Evolutionary conservation across 2,113 vertebrate species (phyloP), one percentile per base, ranked within the genome.

Genomic region (Oceanites oceanicus): DNA sequence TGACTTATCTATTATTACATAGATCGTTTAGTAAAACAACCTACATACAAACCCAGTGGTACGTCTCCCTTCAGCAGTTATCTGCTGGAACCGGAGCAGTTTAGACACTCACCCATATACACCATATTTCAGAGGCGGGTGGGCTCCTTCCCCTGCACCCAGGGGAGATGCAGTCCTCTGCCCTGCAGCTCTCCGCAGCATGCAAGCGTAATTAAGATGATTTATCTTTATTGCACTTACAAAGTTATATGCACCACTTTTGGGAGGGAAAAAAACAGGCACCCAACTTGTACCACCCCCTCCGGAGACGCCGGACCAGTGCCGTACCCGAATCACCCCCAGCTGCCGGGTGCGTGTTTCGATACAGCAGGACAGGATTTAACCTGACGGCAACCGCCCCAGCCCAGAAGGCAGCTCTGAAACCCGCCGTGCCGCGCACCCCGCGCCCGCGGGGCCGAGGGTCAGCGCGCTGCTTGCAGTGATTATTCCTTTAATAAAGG

Each of bases 1-100:
- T 84, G 94, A 95, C 95, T 97, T 96, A 86, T 85, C 56, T 86
- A 96, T 96, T 97, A 96, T 87, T 96, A 97, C 86, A 30, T 44
- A 95, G 92, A 96, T 85, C 95, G 94, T 78, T 97, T 96, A 96
- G 95, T 97, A 94, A 94, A 97, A 96, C 96, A 95, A 92, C 92
- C 89, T 85, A 49, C 83, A 72, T 58, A 34, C 52, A 84, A 78
- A 84, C 66, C 83, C 86, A 62, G 61, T 19, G 63, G 36, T 76
- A 32, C 7, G 58, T 45, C 93, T 95, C 84, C 70, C 71, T 40
- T 74, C 84, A 66, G 88, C 77, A 91, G 49, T 9, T 27, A 47
- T 2, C 66, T 68, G 89, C 86, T 72, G 79, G 72, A 86, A 56
- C 25, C 1, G 6, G 44, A 79, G 74, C 80, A 55, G 55, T 18